phyloP scores from a whole-genome alignment of 2,113 vertebrate species.

The Nothocercus julius region DNA sequence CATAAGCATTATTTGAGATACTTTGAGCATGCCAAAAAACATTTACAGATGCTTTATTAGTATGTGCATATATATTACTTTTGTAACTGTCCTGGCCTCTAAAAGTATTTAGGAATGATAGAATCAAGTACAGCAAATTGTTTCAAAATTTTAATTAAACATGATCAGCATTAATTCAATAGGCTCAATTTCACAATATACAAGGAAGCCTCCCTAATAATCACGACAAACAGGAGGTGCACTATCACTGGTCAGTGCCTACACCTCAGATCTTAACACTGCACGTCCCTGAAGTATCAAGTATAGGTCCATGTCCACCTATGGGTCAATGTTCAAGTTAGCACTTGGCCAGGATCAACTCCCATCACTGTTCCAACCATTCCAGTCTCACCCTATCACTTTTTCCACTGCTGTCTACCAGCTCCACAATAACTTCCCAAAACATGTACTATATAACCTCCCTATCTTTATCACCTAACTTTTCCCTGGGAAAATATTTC shows the following conservation, averaged over 20 bases:
- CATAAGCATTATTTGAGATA: constrained; percentile 6
- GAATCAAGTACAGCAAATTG: neutral
- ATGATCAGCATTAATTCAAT: neutral
- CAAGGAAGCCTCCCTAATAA: neutral
- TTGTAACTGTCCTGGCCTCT: neutral
- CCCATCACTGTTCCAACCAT: neutral
- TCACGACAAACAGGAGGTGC: neutral
- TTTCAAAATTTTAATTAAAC: constrained; percentile 12
- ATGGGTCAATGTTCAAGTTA: no score
- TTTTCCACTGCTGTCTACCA: neutral
- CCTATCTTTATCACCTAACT: neutral
- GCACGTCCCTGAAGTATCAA: no score
- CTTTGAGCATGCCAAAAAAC: neutral
- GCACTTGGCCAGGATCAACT: neutral
- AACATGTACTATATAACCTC: neutral
- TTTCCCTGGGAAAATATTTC: neutral
- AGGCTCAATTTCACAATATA: neutral
- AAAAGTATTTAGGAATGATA: neutral
- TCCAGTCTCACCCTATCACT: neutral
- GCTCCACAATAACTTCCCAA: neutral
- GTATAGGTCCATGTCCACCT: no score
- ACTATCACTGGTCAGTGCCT: neutral
- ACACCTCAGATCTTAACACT: neutral
- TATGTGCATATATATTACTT: neutral
- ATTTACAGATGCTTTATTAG: constrained; percentile 9